Percentiles rank a stretch among this genome's conserved stretches.
Conservation (phyloP, 1,140 invertebrate species). For the Saccostrea echinata region DNA sequence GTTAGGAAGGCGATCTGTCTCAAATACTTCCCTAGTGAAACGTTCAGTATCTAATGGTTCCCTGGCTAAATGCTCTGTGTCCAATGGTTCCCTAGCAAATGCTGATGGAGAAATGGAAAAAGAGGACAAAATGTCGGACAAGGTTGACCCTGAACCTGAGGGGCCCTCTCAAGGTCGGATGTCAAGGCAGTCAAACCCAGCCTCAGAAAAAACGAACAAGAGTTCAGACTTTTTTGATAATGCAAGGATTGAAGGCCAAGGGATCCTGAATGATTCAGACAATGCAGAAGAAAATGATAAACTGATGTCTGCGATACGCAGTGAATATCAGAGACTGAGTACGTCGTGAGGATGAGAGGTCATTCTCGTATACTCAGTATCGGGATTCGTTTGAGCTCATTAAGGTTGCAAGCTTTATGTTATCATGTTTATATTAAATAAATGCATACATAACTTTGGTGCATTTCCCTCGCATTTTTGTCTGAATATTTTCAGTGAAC, state of each 20-base stretch:
- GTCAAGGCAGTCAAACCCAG: not conserved
- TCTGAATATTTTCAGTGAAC: too few species aligned
- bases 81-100: not conserved
- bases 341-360: not conserved
- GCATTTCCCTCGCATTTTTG: too few species aligned
- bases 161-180: conserved; percentile 3
- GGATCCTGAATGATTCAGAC: conserved; percentile 13
- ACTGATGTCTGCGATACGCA: not conserved
- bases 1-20: not conserved
- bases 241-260: conserved; percentile 22
- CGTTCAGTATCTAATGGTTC: not conserved
- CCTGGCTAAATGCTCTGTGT: not conserved
- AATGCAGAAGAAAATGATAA: conserved; percentile 31
- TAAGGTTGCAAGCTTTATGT: not conserved
- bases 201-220: conserved; percentile 3
- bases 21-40: not conserved
- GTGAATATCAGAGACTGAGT: conserved; percentile 10
- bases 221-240: conserved; percentile 38
- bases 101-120: not conserved
- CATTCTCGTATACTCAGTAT: not conserved
- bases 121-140: conserved; percentile 10
- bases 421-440: not conserved
- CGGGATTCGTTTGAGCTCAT: not conserved
- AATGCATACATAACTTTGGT: not conserved
- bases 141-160: not conserved